Evolutionary conservation across 2,797 vertebrate genomes (phyloP), one percentile per base, ranked within the genome.

Genomic region (Cryptoprocta ferox): DNA sequence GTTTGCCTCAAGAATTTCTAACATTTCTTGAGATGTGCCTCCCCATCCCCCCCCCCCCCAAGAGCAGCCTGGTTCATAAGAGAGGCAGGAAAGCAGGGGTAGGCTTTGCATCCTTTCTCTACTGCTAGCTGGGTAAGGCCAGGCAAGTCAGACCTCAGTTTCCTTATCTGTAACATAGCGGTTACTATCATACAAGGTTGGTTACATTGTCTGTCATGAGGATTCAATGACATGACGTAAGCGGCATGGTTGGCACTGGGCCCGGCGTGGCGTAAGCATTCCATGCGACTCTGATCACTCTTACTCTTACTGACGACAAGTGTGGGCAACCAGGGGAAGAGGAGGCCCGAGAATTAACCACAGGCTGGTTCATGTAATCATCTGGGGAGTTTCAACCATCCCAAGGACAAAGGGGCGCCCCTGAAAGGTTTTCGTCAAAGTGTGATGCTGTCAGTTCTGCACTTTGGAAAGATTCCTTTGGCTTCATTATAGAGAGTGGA

Each of bases 241-340:
- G 48, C 4, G 28, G 0, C 28, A 0, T 3, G 48, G 24, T 53
- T 11, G 48, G 37, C 12, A 0, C 6, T 3, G 13, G 9, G 37
- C 6, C 12, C 4, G 26, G n/a, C 24, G 1, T 1, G 21, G 48
- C 83, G 11, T 32, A 32, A 18, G 4, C 16, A n/a, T 53, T 86
- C 24, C 8, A 0, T 13, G 2, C 5, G 16, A 11, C 70, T 79
- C 1, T 6, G 12, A 28, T 21, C 30, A 21, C 26, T 66, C 19
- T 63, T 12, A 1, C 28, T 42, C 32, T 45, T 68, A 56, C 16
- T 26, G 50, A 37, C 11, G 65, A 81, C 18, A 8, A 61, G 15
- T 28, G 39, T 19, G 45, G 18, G 39, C 48, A 7, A 7, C n/a
- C 5, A 8, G 26, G 14, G 71, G 56, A 53, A 53, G 45, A 66